Percentiles rank a stretch among this genome's conserved stretches.
Conservation (phyloP, 2,888 invertebrate genomes). For the Nymphalis polychloros region DNA sequence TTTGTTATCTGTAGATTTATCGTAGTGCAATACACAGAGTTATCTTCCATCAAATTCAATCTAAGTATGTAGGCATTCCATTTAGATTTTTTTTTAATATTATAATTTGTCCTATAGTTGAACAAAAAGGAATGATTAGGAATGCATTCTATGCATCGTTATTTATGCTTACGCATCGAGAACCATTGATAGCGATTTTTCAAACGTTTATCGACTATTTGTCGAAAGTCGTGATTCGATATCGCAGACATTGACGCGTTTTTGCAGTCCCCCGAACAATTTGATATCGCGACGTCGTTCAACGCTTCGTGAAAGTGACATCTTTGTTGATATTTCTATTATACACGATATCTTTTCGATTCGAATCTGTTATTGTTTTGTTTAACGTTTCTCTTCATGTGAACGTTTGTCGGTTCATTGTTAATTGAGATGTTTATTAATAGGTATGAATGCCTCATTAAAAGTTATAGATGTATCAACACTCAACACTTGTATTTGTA, state of each 20-base stretch:
- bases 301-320: conserved; percentile 64
- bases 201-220: conserved; percentile 36
- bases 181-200: conserved; percentile 20
- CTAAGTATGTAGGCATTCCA: too few species aligned
- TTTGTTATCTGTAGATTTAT: too few species aligned
- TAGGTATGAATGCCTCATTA: conserved; percentile 15
- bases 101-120: too few species aligned
- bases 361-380: conserved; percentile 41
- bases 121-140: too few species aligned
- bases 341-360: conserved; percentile 36
- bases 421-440: conserved; percentile 23
- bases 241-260: conserved; percentile 60
- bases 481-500: neutral
- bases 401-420: conserved; percentile 26
- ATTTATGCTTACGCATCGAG: conserved; percentile 10
- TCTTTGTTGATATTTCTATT: conserved; percentile 60
- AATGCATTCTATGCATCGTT: conserved; percentile 3
- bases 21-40: too few species aligned
- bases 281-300: conserved; percentile 50
- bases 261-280: conserved; percentile 50
- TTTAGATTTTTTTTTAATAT: too few species aligned
- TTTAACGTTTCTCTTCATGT: conserved; percentile 41
- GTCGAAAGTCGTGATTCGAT: conserved; percentile 60
- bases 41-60: too few species aligned
- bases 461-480: conserved; percentile 5